Evolutionary conservation across 2,797 vertebrate species (phyloP), one percentile per base, ranked within the genome.

Genomic region (Sciurus vulgaris): DNA sequence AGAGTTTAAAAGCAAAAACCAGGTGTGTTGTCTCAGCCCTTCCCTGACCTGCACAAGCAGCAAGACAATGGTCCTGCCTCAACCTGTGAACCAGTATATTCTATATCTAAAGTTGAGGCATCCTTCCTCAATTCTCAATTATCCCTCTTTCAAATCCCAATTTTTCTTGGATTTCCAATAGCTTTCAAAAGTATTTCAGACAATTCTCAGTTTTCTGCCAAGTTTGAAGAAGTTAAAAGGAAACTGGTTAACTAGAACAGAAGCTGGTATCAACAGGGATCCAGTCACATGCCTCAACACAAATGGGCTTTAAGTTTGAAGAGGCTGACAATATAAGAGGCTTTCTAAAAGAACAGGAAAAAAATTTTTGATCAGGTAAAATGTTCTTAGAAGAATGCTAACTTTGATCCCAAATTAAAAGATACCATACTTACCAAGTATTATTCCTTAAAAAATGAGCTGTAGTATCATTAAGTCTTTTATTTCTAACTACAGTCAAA

Each of bases 101-200:
- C 22, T 20, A 0, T 44, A 14, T 79, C 59, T 56, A 56, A 70
- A n/a, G 7, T 9, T 77, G 61, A 91, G 7, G 28, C 33, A 44
- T 59, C 17, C 38, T 88, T 97, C 22, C 1, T 85, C 59, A 88
- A 44, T 81, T 84, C 73, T 85, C 90, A 93, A 35, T 70, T 63
- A 79, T 49, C 81, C 24, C 38, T 76, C 56, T 79, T 88, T 89
- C 69, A 91, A 93, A 93, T 65, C 18, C 59, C 81, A 49, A 47
- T 41, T 91, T 94, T 73, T 77, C 24, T 82, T 26, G 28, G 3
- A 28, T 10, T 28, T 88, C 56, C 56, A 76, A 54, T 28, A 38
- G 28, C 24, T 95, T 86, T 89, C 61, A 86, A 86, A 89, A 93
- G 5, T 72, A 91, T 93, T 84, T 88, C 78, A 87, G 44, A 33